Evolutionary conservation across 1,140 invertebrate genomes (phyloP), one percentile per base, ranked within the genome.

Genomic region (Heliothis subflexa): DNA sequence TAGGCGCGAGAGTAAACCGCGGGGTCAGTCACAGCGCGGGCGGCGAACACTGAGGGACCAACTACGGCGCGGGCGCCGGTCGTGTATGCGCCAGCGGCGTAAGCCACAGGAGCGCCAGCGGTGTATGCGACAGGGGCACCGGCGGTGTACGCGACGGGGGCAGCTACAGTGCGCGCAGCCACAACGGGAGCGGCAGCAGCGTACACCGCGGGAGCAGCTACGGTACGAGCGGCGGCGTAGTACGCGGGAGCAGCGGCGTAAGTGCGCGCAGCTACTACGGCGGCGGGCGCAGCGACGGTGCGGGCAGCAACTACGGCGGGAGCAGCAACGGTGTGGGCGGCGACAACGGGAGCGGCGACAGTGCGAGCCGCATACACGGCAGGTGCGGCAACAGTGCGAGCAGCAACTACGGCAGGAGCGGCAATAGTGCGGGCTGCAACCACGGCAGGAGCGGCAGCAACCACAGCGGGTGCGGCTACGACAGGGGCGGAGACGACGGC

Each of bases 401-500:
- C 73, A 3, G 79, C 83, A 10, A 82, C 80, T 0, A 85, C 83
- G 18, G 79, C 64, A 4, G 78, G 25, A 49, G 78, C 76, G 28
- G 84, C 81, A 74, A 25, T 25, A 25, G 21, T 25, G 21, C 21
- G 21, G 21, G 21, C 21, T 25, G 85, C 88, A n/a, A 84, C 83
- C 1, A 82, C 73, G 14, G 81, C 78, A 14, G 88, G 87, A 21
- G 78, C 71, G 28, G 80, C 73, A n/a, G 73, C 73, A 7, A 71
- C 81, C 2, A 70, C 61, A 18, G 81, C 18, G 21, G 78, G 66
- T 40, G 78, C 72, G 1, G 74, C 82, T 25, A 80, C 72, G 0
- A 70, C 21, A 33, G 80, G 70, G 18, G 85, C 79, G 54, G 85
- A 88, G 18, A 84, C 83, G 13, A 85, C 83, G 33, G 82, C 83